These are phyloP conservation scores for Chymomyza fuscimana DNA, from an alignment of 2,888 invertebrate species.

Conservation along the genomic window DNA sequence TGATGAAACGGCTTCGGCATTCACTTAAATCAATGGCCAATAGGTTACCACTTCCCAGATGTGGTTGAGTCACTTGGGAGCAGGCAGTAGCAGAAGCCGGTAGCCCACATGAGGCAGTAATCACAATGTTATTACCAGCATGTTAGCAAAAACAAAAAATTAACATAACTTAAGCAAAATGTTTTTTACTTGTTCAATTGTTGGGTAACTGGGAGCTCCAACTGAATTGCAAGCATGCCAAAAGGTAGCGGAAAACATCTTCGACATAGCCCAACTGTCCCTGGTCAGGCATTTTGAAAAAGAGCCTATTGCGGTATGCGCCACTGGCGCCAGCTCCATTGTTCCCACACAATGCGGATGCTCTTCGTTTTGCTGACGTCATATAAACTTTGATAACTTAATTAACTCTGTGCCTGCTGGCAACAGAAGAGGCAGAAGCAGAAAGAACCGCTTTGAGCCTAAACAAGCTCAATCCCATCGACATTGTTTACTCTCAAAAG, in stretches of 20 bases:
- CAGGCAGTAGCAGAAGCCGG: not conserved
- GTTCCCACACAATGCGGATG: not conserved
- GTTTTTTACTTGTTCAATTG: not conserved
- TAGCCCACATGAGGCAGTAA: not conserved
- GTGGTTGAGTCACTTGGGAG: not conserved
- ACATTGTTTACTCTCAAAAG: not conserved
- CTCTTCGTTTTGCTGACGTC: conserved; percentile 57
- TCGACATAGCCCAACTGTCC: not conserved
- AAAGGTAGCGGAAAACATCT: not conserved
- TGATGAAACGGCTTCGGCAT: no score
- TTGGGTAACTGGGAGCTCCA: conserved; percentile 1
- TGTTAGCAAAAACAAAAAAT: conserved; percentile 4
- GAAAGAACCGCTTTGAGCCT: conserved; percentile 2
- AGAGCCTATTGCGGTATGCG: not conserved
- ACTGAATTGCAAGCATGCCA: conserved; percentile 12
- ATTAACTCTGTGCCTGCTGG: conserved; percentile 45
- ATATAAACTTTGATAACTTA: conserved; percentile 73
- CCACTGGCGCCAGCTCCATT: conserved; percentile 32
- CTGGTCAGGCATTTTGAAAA: not conserved
- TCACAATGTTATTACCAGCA: not conserved
- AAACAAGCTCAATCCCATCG: not conserved
- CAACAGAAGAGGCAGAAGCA: conserved; percentile 21
- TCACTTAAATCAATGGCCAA: no score
- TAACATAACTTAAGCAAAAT: conserved; percentile 9
- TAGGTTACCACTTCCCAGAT: not conserved